Conservation (phyloP, 2,888 invertebrate species). For the Tetramorium bicarinatum region DNA sequence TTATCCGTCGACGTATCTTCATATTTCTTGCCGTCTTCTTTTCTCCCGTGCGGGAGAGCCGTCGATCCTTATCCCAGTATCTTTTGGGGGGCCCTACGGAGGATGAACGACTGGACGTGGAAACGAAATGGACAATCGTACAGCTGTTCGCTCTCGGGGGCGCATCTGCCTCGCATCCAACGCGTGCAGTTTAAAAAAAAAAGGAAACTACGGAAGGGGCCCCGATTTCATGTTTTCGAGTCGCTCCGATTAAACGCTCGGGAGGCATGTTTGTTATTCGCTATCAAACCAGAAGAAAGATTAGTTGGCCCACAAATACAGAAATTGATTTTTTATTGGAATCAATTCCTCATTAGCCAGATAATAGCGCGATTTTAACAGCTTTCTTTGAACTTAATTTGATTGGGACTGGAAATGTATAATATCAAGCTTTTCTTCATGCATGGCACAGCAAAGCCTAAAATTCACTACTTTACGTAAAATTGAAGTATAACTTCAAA, state of each 20-base stretch:
- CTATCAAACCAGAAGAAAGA: constrained; percentile 4
- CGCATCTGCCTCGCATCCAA: constrained; percentile 81
- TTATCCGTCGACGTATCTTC: constrained; percentile 66
- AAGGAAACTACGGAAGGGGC: constrained; percentile 59
- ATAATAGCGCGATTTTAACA: background rate
- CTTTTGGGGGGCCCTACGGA: constrained; percentile 73
- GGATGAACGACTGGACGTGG: constrained; percentile 72
- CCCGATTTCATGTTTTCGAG: constrained; percentile 58
- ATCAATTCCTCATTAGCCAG: background rate
- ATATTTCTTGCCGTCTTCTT: constrained; percentile 60
- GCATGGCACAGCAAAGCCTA: background rate
- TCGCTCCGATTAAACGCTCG: constrained; percentile 48
- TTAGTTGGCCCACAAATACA: background rate
- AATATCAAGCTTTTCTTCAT: background rate
- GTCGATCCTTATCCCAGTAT: constrained; percentile 74
- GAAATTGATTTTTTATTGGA: constrained; percentile 24
- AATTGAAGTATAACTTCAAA: background rate
- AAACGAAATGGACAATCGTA: constrained; percentile 79
- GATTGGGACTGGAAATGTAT: background rate
- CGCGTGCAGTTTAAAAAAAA: constrained; percentile 62
- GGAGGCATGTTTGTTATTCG: constrained; percentile 47
- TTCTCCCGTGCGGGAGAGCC: constrained; percentile 52
- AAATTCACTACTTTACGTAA: background rate
- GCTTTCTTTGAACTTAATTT: background rate
- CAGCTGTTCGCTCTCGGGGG: constrained; percentile 83